phyloP scores from a whole-genome alignment of 2,888 invertebrate species.

The Idaea biselata region DNA sequence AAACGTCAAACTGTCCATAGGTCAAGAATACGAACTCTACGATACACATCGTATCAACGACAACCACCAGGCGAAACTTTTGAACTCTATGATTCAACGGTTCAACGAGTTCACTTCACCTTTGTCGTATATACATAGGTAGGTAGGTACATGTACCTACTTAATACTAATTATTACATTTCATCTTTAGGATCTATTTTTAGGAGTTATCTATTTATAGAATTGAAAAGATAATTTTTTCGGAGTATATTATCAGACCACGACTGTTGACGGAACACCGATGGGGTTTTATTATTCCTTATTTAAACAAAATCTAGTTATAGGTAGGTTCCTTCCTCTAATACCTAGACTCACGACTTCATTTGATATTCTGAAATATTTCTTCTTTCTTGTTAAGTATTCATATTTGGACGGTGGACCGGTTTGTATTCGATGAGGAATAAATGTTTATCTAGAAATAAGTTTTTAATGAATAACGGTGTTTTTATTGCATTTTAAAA shows the following conservation, averaged over 20 bases:
- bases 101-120: not conserved
- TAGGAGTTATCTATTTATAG: too few relatives aligned
- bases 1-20: slow-evolving; percentile 25
- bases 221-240: too few relatives aligned
- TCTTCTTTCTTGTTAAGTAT: not conserved
- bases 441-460: not conserved
- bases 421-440: not conserved
- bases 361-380: not conserved
- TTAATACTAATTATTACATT: not conserved
- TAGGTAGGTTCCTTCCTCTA: too few relatives aligned
- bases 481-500: not conserved
- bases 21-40: slow-evolving; percentile 33
- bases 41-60: not conserved
- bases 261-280: too few relatives aligned
- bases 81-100: not conserved
- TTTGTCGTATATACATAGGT: not conserved
- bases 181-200: too few relatives aligned
- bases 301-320: too few relatives aligned
- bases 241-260: too few relatives aligned
- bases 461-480: slow-evolving; percentile 1
- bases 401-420: not conserved
- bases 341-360: not conserved
- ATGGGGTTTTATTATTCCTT: too few relatives aligned
- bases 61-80: not conserved
- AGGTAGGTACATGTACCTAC: not conserved